Evolutionary conservation across 2,113 vertebrate species (phyloP).

Genomic region (Anhinga rufa): DNA sequence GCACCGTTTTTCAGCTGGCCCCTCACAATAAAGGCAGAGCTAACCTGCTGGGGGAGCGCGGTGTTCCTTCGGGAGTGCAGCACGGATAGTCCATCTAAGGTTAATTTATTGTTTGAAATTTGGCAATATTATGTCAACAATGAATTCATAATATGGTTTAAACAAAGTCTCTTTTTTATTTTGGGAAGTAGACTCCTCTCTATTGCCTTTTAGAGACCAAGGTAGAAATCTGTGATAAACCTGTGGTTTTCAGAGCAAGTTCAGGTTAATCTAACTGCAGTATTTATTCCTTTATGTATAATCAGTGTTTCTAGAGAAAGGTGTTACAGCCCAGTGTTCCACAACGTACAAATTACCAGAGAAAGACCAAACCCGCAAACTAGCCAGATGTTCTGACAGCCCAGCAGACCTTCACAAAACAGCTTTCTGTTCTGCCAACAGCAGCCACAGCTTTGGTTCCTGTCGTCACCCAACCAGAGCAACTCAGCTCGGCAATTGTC

Average conservation of each 20-base stretch:
- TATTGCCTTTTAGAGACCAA: not conserved
- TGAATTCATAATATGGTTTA: not conserved
- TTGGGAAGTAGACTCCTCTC: not conserved
- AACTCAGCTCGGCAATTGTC: not conserved
- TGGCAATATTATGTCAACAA: not conserved
- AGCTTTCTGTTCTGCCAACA: not conserved
- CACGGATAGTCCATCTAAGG: not conserved
- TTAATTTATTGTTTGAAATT: not conserved
- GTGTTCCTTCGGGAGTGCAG: not conserved
- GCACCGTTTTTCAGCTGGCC: not conserved
- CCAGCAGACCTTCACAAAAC: not conserved
- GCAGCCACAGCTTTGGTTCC: not conserved
- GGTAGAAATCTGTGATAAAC: not conserved
- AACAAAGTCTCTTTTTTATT: not conserved
- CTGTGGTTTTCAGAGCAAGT: not conserved
- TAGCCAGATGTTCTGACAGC: not conserved
- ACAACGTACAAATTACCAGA: not conserved
- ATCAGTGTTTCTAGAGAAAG: not conserved
- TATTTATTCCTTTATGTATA: not conserved
- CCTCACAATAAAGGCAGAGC: not conserved
- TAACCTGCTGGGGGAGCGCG: rapidly evolving
- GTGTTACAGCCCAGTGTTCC: not conserved
- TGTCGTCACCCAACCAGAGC: not conserved
- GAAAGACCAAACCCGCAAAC: not conserved
- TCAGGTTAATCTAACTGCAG: not conserved